phyloP scores from a whole-genome alignment of 2,888 invertebrate genomes.

The Choristoneura rosaceana region DNA sequence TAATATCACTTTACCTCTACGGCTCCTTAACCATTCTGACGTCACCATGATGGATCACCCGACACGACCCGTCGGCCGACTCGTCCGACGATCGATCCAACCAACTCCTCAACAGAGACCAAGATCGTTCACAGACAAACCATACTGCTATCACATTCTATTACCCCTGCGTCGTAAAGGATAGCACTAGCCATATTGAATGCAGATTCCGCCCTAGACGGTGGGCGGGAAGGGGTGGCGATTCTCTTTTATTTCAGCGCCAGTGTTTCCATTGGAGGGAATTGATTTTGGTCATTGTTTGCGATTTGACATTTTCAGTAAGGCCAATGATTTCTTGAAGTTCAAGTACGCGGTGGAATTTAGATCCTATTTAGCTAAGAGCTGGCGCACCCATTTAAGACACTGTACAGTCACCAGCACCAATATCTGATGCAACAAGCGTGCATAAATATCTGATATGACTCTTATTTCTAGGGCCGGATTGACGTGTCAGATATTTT shows the following conservation, averaged over 20 bases:
- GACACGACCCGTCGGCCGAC: constrained; percentile 42
- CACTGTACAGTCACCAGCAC: not conserved
- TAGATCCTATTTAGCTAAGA: not conserved
- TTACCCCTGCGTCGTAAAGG: constrained; percentile 19
- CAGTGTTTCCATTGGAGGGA: constrained; percentile 41
- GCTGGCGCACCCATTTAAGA: not conserved
- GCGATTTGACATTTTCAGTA: constrained; percentile 20
- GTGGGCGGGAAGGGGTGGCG: constrained; percentile 52
- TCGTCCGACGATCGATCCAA: constrained; percentile 47
- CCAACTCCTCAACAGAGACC: constrained; percentile 15
- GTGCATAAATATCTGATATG: too few species aligned
- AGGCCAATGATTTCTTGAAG: constrained; percentile 20
- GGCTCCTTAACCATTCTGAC: constrained; percentile 23
- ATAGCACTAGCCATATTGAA: constrained; percentile 30
- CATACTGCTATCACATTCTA: constrained; percentile 28
- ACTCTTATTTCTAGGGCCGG: too few species aligned
- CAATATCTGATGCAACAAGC: too few species aligned
- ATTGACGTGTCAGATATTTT: too few species aligned
- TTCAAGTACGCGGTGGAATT: not conserved
- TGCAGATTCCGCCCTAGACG: constrained; percentile 46
- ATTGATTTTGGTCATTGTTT: constrained; percentile 33
- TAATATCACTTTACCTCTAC: constrained; percentile 21
- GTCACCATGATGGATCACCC: constrained; percentile 36
- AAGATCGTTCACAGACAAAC: constrained; percentile 23
- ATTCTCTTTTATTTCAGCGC: constrained; percentile 26